Conservation (phyloP, 2,888 invertebrate genomes). For the Parnassius apollo region DNA sequence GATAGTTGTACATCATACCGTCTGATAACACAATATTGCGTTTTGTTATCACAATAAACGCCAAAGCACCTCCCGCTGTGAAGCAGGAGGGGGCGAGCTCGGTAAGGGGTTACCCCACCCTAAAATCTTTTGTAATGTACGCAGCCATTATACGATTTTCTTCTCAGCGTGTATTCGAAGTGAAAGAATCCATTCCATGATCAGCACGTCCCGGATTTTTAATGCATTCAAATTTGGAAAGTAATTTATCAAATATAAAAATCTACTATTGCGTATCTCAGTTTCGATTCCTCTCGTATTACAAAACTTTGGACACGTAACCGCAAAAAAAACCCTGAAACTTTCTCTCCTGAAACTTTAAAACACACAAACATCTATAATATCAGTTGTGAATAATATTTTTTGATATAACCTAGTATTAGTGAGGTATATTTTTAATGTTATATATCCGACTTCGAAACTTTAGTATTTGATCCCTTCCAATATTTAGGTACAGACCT, state of each 20-base stretch:
- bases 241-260: conserved; percentile 34
- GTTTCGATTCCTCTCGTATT: too few species aligned
- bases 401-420: too few species aligned
- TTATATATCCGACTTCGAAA: too few species aligned
- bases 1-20: background rate
- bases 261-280: background rate
- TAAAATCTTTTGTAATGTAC: conserved; percentile 39
- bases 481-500: too few species aligned
- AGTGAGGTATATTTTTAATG: too few species aligned
- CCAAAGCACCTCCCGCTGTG: conserved; percentile 22
- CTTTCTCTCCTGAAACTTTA: too few species aligned
- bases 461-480: too few species aligned
- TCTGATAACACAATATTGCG: conserved; percentile 17
- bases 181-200: conserved; percentile 35
- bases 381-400: too few species aligned
- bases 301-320: too few species aligned
- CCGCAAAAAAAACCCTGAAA: too few species aligned
- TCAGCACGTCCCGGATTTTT: conserved; percentile 37
- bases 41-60: conserved; percentile 27
- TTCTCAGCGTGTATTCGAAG: conserved; percentile 38
- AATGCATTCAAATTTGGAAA: conserved; percentile 36
- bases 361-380: too few species aligned
- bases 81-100: conserved; percentile 29
- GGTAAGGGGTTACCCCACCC: conserved; percentile 44
- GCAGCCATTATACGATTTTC: conserved; percentile 38